Base-by-base conservation (phyloP, 2,888 invertebrate species). In the Oxytorus armatus region DNA sequence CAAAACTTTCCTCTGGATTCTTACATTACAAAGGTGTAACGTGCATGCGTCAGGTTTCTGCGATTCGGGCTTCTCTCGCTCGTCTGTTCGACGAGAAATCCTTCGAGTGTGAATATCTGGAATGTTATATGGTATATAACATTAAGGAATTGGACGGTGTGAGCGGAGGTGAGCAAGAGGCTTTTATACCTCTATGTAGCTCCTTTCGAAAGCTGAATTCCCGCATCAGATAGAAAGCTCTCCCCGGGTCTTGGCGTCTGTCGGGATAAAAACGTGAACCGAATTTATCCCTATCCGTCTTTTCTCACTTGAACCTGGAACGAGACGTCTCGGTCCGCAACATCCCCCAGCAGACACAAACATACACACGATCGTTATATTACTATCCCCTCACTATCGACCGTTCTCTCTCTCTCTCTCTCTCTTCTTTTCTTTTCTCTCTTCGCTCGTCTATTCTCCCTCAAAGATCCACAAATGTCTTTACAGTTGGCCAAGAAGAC, bases 211-310 rank as follows among this genome's bases (percentile, higher is more conserved):
- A 75, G 59, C 57, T 65, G 66, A 75, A 75, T 75, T 59, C 75
- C 57, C 65, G 65, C 29, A 63, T 29, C 51, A 57, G 55, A 61
- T 25, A 59, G 51, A 57, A 68, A 59, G 47, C 68, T 68, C 61
- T n/a, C n/a, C n/a, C n/a, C 11, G 5, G 11, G n/a, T 33, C 11
- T 51, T 68, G 68, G 53, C 49, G 66, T 75, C 59, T 51, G 51
- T 39, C 29, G 63, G 18, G 49, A 65, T 57, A 29, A 77, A 77
- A 77, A 77, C 77, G 70, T 77, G 77, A 61, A 69, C 53, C 70
- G 77, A 77, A 77, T 77, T 65, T 49, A 49, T 77, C 70, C 44
- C 63, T 18, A 55, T 55, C 53, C 55, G 63, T 77, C 70, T 69
- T 77, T 18, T 63, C 75, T 61, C 68, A 51, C 63, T 70, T n/a